These are phyloP conservation scores for Leptocoma aspasia DNA, from an alignment of 2,113 vertebrate genomes.

Conservation along the genomic window DNA sequence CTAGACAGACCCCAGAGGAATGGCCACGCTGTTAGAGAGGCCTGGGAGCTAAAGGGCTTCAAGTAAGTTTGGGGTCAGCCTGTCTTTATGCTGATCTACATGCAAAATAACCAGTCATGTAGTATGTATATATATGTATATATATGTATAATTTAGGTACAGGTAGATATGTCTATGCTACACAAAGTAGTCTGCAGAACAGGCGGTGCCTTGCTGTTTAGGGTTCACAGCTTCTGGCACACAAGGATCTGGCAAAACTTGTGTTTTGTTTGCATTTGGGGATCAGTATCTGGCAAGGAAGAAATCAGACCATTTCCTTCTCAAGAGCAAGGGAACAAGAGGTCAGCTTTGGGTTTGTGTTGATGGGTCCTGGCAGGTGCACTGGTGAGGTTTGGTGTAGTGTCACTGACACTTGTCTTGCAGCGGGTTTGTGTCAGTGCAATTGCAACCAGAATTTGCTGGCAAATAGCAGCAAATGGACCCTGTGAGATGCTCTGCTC, in stretches of 20 bases:
- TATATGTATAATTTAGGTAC: too few species aligned
- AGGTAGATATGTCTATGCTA: too few species aligned
- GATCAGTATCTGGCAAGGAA: neutral
- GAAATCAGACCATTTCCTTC: neutral
- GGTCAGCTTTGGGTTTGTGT: neutral
- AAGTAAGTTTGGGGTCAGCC: neutral
- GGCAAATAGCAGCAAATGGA: neutral
- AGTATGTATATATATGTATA: neutral
- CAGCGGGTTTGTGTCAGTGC: neutral
- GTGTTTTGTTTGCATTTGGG: neutral
- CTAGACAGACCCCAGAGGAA: neutral
- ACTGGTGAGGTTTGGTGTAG: neutral
- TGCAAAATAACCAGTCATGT: neutral
- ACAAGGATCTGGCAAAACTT: neutral
- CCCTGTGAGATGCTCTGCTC: neutral
- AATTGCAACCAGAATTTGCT: neutral
- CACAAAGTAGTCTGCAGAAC: neutral
- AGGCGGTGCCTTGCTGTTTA: neutral
- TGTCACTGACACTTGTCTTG: fast-evolving
- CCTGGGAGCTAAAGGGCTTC: neutral
- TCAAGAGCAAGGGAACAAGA: neutral
- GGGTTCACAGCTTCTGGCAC: neutral
- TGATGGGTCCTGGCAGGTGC: neutral
- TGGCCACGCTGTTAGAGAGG: neutral
- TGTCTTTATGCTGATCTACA: neutral